Conservation (phyloP, 2,888 invertebrate species). For the Polydrusus cervinus region DNA sequence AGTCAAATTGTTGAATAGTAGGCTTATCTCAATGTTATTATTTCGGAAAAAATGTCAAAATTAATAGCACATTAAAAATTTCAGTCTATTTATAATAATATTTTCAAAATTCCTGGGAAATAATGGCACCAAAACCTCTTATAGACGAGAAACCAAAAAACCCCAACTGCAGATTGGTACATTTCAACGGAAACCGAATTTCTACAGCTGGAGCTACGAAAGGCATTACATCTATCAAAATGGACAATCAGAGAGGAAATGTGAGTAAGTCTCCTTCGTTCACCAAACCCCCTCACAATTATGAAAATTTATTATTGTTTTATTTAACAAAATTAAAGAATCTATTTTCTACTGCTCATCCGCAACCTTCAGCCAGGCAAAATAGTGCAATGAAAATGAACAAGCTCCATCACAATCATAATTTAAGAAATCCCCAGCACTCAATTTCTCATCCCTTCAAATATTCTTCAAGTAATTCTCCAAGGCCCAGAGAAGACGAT, state of each 20-base stretch:
- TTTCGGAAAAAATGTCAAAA: slow-evolving; percentile 35
- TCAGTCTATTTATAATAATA: not conserved
- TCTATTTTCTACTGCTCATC: slow-evolving; percentile 53
- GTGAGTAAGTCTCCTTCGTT: slow-evolving; percentile 11
- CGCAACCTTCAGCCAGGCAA: slow-evolving; percentile 27
- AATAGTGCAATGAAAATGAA: slow-evolving; percentile 52
- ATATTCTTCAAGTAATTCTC: slow-evolving; percentile 51
- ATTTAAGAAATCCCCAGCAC: slow-evolving; percentile 9
- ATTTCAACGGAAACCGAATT: slow-evolving; percentile 24
- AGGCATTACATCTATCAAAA: not conserved
- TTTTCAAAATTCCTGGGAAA: slow-evolving; percentile 27
- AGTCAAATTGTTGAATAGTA: slow-evolving; percentile 19
- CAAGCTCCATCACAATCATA: slow-evolving; percentile 37
- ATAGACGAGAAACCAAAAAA: slow-evolving; percentile 29
- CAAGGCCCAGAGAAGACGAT: slow-evolving; percentile 33
- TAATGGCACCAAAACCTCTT: slow-evolving; percentile 33
- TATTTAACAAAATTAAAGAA: slow-evolving; percentile 60
- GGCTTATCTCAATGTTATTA: slow-evolving; percentile 23
- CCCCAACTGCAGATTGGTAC: slow-evolving; percentile 16
- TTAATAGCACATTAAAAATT: slow-evolving; percentile 13
- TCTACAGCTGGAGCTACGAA: not conserved
- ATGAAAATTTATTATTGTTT: slow-evolving; percentile 60
- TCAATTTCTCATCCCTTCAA: slow-evolving; percentile 42
- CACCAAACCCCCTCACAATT: slow-evolving; percentile 53
- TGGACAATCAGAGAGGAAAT: not conserved